Base-by-base conservation (phyloP, 2,888 invertebrate genomes). In the Pandemis cinnamomeana region DNA sequence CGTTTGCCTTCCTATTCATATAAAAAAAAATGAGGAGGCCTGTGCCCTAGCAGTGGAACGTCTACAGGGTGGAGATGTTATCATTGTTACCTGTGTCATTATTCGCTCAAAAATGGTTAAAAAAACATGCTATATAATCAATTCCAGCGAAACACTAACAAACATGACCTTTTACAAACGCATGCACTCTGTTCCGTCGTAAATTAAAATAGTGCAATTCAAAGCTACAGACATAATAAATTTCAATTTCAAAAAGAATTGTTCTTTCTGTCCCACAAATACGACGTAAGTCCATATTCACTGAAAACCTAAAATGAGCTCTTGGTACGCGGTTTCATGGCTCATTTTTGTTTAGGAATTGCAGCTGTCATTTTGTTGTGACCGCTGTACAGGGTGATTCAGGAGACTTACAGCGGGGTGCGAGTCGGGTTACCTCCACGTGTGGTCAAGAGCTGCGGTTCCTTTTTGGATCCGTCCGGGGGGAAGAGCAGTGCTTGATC, bases 121-220 rank as follows among this genome's bases (percentile, higher is more conserved):
- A 20, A 8, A 2, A 20, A 1, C 55, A 15, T 15, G 48, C 48
- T 7, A n/a, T 7, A 55, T 20, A 1, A 55, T 8, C 4, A 7
- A 7, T 20, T 55, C 20, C 6, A 20, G 15, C 20, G 8, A 55
- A 55, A 15, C 8, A 55, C n/a, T 51, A n/a, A 51, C n/a, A 51
- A 51, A n/a, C 51, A 44, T 8, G 7, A 55, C 55, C 15, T 55
- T 55, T 55, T 20, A 55, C 55, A 3, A 53, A 20, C 55, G 20
- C 55, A 15, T 53, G 55, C 55, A 55, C 20, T 58, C 10, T 10
- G 27, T 58, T 27, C 10, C 58, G 11, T 15, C 7, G 53, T 58
- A 58, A 27, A 58, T 58, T 58, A 27, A 58, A 58, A 58, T 55
- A 55, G 15, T 58, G 58, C 58, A 58, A 5, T 20, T 58, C 11